Percentiles rank a stretch among this genome's conserved stretches.
Evolutionary conservation across 64 coral and sea anemone genomes (phyloP).

Genomic region (Stichodactyla helianthus): DNA sequence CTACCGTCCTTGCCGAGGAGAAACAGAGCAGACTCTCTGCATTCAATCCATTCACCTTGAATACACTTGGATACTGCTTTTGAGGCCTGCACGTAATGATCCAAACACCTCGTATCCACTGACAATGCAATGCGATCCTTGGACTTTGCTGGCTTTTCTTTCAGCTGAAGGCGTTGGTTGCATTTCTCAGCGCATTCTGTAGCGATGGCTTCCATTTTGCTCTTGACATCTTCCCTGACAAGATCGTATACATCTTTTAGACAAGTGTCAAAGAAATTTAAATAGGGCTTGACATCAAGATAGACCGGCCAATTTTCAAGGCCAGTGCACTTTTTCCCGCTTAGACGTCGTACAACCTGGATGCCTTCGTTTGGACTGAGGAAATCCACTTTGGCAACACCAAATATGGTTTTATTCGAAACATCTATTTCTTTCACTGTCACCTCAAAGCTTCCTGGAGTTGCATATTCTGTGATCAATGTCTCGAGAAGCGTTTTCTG

Average conservation of each 20-base stretch:
- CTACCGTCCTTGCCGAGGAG: slow-evolving; percentile 5
- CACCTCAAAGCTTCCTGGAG: neutral
- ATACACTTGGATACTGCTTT: slow-evolving; percentile 8
- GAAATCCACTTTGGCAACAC: slow-evolving; percentile 7
- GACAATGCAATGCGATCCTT: slow-evolving; percentile 8
- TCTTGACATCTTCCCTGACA: slow-evolving; percentile 7
- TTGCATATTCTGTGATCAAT: neutral
- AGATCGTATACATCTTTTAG: neutral
- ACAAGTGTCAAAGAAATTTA: slow-evolving; percentile 5
- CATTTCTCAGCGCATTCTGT: slow-evolving; percentile 7
- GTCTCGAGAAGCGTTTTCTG: slow-evolving; percentile 11
- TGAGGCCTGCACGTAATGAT: slow-evolving; percentile 34
- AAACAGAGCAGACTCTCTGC: neutral
- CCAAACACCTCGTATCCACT: slow-evolving; percentile 18
- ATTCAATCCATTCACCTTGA: slow-evolving; percentile 40
- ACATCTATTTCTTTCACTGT: neutral
- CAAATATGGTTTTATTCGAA: slow-evolving; percentile 1
- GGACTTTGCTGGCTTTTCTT: neutral
- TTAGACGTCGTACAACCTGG: slow-evolving; percentile 8
- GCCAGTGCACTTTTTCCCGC: neutral
- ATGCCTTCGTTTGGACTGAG: slow-evolving; percentile 14
- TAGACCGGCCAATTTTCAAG: slow-evolving; percentile 6
- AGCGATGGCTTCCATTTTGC: neutral
- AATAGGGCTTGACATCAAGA: neutral
- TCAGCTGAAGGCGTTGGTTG: neutral